phyloP scores from a whole-genome alignment of 2,888 invertebrate genomes.

The Dusona sp. region DNA sequence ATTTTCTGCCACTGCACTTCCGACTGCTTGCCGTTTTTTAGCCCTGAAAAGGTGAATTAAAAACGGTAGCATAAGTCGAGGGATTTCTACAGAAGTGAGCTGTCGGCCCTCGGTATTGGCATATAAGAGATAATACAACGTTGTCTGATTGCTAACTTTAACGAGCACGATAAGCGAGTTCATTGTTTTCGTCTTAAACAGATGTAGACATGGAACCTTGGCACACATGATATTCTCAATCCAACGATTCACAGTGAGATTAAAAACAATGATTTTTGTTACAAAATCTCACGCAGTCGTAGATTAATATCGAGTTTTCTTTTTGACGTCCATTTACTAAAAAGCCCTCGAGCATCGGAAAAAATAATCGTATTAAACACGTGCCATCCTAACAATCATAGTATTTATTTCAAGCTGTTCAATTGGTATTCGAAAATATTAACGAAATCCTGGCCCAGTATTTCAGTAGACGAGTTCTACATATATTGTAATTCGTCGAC shows the following conservation, averaged over 20 bases:
- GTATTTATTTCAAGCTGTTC: neutral
- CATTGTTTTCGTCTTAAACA: conserved; percentile 57
- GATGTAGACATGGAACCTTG: conserved; percentile 51
- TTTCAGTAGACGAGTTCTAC: neutral
- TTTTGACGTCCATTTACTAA: conserved; percentile 10
- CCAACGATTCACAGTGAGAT: conserved; percentile 17
- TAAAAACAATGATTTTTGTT: too few relatives aligned
- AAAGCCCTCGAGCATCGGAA: conserved; percentile 7
- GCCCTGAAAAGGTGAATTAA: conserved; percentile 70
- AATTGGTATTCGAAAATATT: conserved; percentile 22
- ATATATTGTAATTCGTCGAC: conserved; percentile 12
- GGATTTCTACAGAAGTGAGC: neutral
- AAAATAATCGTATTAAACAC: conserved; percentile 15
- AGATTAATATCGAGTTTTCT: conserved; percentile 30
- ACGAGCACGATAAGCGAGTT: conserved; percentile 51
- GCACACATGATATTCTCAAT: conserved; percentile 57
- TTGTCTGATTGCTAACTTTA: conserved; percentile 51
- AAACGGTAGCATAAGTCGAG: conserved; percentile 3
- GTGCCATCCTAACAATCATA: neutral
- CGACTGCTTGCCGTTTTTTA: conserved; percentile 79
- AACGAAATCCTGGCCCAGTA: neutral
- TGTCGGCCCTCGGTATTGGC: conserved; percentile 17
- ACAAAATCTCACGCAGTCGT: too few relatives aligned
- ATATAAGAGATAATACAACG: conserved; percentile 40
- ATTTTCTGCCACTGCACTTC: conserved; percentile 81